A percentile compares a stretch with the other conserved stretches of the same genome.
Evolutionary conservation across 35 echinoderm and acorn worm species (phyloP).

Genomic region (Ophiothrix spiculata): DNA sequence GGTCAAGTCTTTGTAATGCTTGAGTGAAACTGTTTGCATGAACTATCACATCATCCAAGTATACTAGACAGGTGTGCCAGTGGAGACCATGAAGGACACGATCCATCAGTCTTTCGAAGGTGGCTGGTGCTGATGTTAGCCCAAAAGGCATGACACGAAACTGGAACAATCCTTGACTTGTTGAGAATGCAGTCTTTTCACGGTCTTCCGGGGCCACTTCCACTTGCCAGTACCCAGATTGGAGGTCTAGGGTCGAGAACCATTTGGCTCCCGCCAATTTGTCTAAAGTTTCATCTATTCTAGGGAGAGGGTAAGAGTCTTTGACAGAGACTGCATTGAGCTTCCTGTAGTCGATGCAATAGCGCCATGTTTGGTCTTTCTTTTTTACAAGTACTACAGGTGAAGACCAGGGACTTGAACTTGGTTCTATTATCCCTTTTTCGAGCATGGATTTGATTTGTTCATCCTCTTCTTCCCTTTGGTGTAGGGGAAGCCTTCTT

Average conservation of each 20-base stretch:
- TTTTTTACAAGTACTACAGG: slow-evolving; percentile 39
- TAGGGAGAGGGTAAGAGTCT: slow-evolving; percentile 51
- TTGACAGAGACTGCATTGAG: slow-evolving; percentile 34
- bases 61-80: slow-evolving; percentile 55
- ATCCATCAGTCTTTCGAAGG: slow-evolving; percentile 59
- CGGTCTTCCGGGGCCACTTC: slow-evolving; percentile 1
- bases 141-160: slow-evolving; percentile 67
- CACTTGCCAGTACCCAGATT: slow-evolving; percentile 65
- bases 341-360: slow-evolving; percentile 47
- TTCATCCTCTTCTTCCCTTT: slow-evolving; percentile 36
- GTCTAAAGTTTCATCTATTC: slow-evolving; percentile 54
- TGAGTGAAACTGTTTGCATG: slow-evolving; percentile 22
- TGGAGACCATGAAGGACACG: slow-evolving; percentile 30
- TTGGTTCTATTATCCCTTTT: too few species aligned
- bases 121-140: slow-evolving; percentile 39
- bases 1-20: neutral
- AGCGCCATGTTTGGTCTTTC: slow-evolving; percentile 33
- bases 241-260: slow-evolving; percentile 51
- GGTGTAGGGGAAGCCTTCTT: slow-evolving; percentile 4
- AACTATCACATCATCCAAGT: slow-evolving; percentile 49
- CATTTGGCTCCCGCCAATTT: slow-evolving; percentile 21
- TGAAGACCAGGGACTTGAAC: slow-evolving; percentile 55
- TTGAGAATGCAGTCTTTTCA: slow-evolving; percentile 45
- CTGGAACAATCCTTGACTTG: slow-evolving; percentile 8
- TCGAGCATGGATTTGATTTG: slow-evolving; percentile 42